phyloP scores from a whole-genome alignment of 2,888 invertebrate genomes.

The Leuctra nigra region DNA sequence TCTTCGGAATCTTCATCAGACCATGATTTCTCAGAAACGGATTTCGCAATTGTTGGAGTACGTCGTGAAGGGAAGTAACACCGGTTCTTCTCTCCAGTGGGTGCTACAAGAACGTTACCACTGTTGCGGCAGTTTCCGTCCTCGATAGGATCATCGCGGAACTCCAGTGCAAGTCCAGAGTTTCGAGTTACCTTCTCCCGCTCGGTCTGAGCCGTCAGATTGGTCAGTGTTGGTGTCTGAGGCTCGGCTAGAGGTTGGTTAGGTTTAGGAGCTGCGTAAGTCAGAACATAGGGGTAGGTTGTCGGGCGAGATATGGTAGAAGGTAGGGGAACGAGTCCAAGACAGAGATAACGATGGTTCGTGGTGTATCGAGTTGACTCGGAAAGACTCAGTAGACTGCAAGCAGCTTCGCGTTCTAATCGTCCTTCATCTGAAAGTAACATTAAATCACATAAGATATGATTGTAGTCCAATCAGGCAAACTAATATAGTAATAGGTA shows the following conservation, averaged over 20 bases:
- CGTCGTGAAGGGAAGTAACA: slow-evolving; percentile 41
- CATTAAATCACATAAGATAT: too few relatives aligned
- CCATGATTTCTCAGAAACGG: slow-evolving; percentile 2
- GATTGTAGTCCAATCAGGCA: too few relatives aligned
- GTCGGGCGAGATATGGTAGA: slow-evolving; percentile 56
- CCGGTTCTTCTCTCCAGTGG: slow-evolving; percentile 31
- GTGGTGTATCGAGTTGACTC: slow-evolving; percentile 41
- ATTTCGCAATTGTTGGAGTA: slow-evolving; percentile 6
- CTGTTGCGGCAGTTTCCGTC: slow-evolving; percentile 30
- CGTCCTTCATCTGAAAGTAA: slow-evolving; percentile 31
- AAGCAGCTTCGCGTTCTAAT: slow-evolving; percentile 76
- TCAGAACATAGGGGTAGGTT: slow-evolving; percentile 56
- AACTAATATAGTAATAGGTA: too few relatives aligned
- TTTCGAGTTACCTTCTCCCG: slow-evolving; percentile 32
- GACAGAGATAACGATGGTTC: slow-evolving; percentile 32
- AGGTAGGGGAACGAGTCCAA: slow-evolving; percentile 44
- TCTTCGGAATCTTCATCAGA: slow-evolving; percentile 2
- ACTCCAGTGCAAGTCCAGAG: slow-evolving; percentile 29
- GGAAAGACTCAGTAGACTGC: slow-evolving; percentile 69
- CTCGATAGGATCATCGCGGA: slow-evolving; percentile 22
- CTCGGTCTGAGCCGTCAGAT: slow-evolving; percentile 32
- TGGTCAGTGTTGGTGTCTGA: slow-evolving; percentile 30
- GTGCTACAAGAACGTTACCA: slow-evolving; percentile 12
- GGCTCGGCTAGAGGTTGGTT: slow-evolving; percentile 27
- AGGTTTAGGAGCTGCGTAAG: slow-evolving; percentile 29